Percentiles rank a stretch among this genome's conserved stretches.
These are phyloP conservation scores for Cyrtorhinus lividipennis DNA, from an alignment of 1,140 invertebrate species.

Conservation along the genomic window DNA sequence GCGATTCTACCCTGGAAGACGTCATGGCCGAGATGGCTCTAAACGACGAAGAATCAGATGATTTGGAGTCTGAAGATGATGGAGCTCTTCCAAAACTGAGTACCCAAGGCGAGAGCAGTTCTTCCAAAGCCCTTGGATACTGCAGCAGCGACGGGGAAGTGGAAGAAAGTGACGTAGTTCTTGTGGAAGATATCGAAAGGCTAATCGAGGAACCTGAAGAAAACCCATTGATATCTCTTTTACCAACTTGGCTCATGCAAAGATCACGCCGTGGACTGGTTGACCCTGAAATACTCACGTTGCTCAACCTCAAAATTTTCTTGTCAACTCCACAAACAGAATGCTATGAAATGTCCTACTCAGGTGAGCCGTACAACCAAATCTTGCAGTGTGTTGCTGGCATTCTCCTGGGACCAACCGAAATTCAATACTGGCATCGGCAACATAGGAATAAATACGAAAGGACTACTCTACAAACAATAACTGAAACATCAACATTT, in stretches of 20 bases:
- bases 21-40: too few relatives aligned
- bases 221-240: too few relatives aligned
- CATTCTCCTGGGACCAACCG: conserved; percentile 33
- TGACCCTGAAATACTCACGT: conserved; percentile 48
- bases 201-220: too few relatives aligned
- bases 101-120: conserved; percentile 22
- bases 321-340: conserved; percentile 60
- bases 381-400: conserved; percentile 51
- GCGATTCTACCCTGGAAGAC: too few relatives aligned
- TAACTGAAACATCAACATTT: neutral
- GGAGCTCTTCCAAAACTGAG: neutral
- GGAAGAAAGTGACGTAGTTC: conserved; percentile 2
- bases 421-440: conserved; percentile 12
- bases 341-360: conserved; percentile 40
- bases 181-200: neutral
- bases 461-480: neutral
- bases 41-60: conserved; percentile 21
- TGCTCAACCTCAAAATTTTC: conserved; percentile 44
- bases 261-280: conserved; percentile 41
- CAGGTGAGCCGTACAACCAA: conserved; percentile 42
- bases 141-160: conserved; percentile 19
- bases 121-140: conserved; percentile 15
- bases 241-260: conserved; percentile 50
- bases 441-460: conserved; percentile 5
- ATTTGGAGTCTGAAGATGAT: conserved; percentile 22